Evolutionary conservation across 2,797 vertebrate genomes (phyloP).

Genomic region (Mus spretus): DNA sequence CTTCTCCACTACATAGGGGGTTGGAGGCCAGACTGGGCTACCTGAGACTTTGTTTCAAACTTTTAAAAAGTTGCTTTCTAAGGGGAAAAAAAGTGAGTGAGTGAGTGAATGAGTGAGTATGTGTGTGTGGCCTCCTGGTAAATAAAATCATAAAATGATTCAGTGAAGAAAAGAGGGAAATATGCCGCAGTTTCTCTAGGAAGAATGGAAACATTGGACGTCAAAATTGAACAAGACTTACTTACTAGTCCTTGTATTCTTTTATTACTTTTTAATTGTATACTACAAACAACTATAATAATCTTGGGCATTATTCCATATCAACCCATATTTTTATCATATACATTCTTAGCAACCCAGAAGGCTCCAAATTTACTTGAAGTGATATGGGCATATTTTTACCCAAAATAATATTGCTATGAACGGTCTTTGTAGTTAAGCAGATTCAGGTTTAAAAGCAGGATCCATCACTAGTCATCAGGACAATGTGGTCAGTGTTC

Average conservation of each 20-base stretch:
- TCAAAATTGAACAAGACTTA: background rate
- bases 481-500: background rate
- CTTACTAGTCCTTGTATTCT: background rate
- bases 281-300: background rate
- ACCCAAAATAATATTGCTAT: conserved; percentile 21
- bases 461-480: background rate
- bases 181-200: background rate
- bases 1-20: background rate
- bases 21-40: background rate
- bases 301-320: background rate
- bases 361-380: background rate
- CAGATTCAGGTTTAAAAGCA: background rate
- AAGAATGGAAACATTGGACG: background rate
- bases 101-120: background rate
- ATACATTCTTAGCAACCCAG: conserved; percentile 6
- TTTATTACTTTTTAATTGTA: conserved; percentile 42
- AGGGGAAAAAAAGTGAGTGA: background rate
- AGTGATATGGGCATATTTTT: conserved; percentile 17
- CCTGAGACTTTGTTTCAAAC: background rate
- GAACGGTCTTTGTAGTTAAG: background rate
- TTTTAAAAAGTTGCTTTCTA: background rate
- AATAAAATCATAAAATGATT: background rate
- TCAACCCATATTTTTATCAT: background rate
- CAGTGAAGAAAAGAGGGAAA: conserved; percentile 18
- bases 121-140: background rate